Evolutionary conservation across 2,888 invertebrate species (phyloP), one percentile per base, ranked within the genome.

Genomic region (Pseudoips prasinana): DNA sequence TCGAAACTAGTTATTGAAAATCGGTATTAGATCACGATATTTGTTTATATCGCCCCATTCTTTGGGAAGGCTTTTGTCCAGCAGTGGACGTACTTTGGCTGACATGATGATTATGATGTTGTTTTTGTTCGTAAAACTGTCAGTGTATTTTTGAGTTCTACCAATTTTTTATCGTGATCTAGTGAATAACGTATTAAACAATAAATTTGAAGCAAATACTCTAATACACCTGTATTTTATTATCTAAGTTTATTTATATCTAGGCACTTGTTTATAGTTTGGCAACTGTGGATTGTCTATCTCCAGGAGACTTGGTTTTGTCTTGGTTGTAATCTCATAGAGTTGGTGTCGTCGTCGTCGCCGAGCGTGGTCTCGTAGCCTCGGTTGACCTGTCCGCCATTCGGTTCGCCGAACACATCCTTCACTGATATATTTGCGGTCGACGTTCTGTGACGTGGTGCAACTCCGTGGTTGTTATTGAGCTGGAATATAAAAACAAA

Each of bases 381-480:
- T 54, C 93, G 90, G 77, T 96, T 96, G 3, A 94, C 87, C 67
- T 92, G 95, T 31, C 96, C 95, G 40, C 90, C 91, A 45, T 91
- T 92, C 0, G 92, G 93, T 69, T 93, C 94, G 2, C 87, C 89
- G 57, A 96, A 96, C 0, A 96, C 93, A 46, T 95, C 95, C 61
- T 95, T 95, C 4, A 94, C 93, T 50, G 93, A 94, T 52, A 94
- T 94, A 59, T 94, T 94, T 0, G 94, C 93, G 44, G 92, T 95
- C 22, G 95, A 95, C 39, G 92, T 91, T 28, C 95, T 90, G 33
- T 94, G 94, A 39, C 93, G 93, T 8, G 94, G 90, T 14, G 82
- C 87, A 11, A 84, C 88, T 19, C 90, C 86, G 10, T 85, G 90
- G 14, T 92, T 93, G 58, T 91, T 91, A 61, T 92, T 93, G 23